Percentiles rank a stretch among this genome's conserved stretches.
Conservation (phyloP, 2,797 vertebrate species). For the Todus mexicanus region DNA sequence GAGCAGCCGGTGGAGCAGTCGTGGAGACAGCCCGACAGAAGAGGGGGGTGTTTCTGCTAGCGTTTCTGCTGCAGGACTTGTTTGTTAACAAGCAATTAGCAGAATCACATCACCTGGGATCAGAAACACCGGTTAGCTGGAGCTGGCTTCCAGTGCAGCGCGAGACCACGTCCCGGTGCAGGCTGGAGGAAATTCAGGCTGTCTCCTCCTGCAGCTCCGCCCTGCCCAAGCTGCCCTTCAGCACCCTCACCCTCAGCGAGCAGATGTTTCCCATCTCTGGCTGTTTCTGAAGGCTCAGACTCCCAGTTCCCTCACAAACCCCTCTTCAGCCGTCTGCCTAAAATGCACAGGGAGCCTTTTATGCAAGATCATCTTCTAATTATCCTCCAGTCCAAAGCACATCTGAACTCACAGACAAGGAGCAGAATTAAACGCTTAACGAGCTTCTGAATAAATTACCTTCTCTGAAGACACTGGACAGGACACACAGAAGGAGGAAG, state of each 20-base stretch:
- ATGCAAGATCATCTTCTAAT: slow-evolving; percentile 9
- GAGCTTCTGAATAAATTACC: background rate
- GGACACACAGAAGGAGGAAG: background rate
- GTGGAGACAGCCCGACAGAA: background rate
- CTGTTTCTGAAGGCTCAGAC: slow-evolving; percentile 21
- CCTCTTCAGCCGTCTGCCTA: background rate
- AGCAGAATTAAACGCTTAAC: background rate
- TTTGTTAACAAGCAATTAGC: background rate
- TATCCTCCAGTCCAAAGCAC: background rate
- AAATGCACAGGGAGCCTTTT: background rate
- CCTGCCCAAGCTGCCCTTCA: background rate
- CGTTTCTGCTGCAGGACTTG: background rate
- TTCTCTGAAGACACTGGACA: background rate
- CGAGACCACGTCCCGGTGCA: background rate
- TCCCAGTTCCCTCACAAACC: background rate
- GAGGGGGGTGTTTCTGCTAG: background rate
- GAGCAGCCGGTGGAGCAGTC: background rate
- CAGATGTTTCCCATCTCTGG: slow-evolving; percentile 1
- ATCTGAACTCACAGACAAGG: background rate
- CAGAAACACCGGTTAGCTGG: background rate
- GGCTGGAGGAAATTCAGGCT: background rate
- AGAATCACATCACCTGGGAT: background rate
- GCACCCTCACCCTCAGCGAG: background rate
- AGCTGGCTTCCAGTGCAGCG: background rate
- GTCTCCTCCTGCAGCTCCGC: background rate